Percentiles rank a stretch among this genome's conserved stretches.
Conservation (phyloP, 2,888 invertebrate species). For the Lymantria monacha region DNA sequence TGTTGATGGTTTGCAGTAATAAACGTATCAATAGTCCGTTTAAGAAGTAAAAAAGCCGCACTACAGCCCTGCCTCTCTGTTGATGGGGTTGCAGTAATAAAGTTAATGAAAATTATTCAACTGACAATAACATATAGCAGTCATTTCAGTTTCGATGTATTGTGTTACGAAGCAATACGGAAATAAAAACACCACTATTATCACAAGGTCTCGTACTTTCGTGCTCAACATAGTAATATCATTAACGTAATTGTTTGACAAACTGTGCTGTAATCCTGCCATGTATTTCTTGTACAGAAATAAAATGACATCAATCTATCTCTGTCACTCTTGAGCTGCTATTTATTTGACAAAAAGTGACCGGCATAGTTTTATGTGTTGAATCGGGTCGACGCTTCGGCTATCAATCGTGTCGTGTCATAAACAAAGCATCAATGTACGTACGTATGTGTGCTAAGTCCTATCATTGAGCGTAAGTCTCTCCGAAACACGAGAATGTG, state of each 20-base stretch:
- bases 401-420: constrained; percentile 43
- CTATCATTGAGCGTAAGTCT: too few relatives aligned
- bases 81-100: too few relatives aligned
- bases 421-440: too few relatives aligned
- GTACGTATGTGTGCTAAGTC: too few relatives aligned
- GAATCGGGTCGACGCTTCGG: constrained; percentile 15
- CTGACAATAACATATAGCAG: background rate
- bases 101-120: too few relatives aligned
- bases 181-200: background rate
- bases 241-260: constrained; percentile 9
- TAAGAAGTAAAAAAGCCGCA: too few relatives aligned
- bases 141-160: background rate
- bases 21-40: too few relatives aligned
- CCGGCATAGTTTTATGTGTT: constrained; percentile 30
- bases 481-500: too few relatives aligned
- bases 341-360: constrained; percentile 34
- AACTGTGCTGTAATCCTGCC: constrained; percentile 10
- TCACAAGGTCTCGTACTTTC: background rate
- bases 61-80: too few relatives aligned
- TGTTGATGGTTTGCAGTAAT: too few relatives aligned
- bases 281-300: constrained; percentile 11
- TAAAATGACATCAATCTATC: constrained; percentile 29
- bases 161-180: background rate
- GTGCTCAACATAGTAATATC: background rate
- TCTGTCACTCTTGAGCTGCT: constrained; percentile 32